phyloP scores from a whole-genome alignment of 1,140 invertebrate species.

The Ectropis grisescens region DNA sequence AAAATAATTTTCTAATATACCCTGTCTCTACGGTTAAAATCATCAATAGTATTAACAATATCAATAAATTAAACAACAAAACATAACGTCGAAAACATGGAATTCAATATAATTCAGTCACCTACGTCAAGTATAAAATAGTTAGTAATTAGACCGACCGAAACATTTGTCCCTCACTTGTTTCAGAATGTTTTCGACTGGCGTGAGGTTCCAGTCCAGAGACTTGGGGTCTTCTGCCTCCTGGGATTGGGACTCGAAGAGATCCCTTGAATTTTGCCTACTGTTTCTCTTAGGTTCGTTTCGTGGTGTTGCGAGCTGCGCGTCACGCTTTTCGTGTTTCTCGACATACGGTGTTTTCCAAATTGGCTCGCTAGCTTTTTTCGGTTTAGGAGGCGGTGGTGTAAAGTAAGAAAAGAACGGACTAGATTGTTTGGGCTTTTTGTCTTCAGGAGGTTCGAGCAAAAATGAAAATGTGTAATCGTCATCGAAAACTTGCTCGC shows the following conservation, averaged over 20 bases:
- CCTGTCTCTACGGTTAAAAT: constrained; percentile 40
- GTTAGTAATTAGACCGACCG: constrained; percentile 40
- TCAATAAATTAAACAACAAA: constrained; percentile 20
- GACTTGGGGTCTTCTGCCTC: constrained; percentile 30
- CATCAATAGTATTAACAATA: constrained; percentile 12
- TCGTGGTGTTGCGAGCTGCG: too few species aligned
- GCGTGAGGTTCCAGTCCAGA: constrained; percentile 41
- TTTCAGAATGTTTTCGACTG: constrained; percentile 41
- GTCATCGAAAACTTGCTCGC: constrained; percentile 38
- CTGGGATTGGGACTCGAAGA: constrained; percentile 54
- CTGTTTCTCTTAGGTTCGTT: too few species aligned
- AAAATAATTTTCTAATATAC: constrained; percentile 16
- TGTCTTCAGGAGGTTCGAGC: constrained; percentile 30
- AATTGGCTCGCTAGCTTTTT: constrained; percentile 18
- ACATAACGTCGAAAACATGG: too few species aligned
- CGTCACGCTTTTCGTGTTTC: too few species aligned
- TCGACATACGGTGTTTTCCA: constrained; percentile 46
- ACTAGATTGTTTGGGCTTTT: constrained; percentile 34
- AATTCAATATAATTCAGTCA: too few species aligned
- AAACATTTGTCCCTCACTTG: constrained; percentile 45
- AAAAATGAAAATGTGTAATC: constrained; percentile 52
- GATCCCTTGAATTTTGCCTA: constrained; percentile 40
- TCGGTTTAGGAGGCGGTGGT: constrained; percentile 25
- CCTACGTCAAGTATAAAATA: too few species aligned
- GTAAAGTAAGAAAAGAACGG: constrained; percentile 53